phyloP scores from a whole-genome alignment of 2,113 vertebrate genomes.

The Sprattus sprattus region DNA sequence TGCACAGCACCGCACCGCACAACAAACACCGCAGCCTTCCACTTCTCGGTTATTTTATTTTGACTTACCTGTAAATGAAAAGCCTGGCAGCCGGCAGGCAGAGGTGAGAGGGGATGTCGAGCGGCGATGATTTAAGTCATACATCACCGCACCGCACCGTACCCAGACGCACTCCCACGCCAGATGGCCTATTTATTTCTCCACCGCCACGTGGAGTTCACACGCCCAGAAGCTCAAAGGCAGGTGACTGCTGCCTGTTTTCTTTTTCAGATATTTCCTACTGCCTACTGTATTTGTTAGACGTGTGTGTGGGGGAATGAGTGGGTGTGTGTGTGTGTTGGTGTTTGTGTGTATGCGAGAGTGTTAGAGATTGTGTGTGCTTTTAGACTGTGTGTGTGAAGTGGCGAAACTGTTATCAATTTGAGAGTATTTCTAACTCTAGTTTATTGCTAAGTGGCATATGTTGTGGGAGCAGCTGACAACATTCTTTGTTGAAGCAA shows the following conservation, averaged over 20 bases:
- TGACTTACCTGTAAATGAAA: conserved; percentile 43
- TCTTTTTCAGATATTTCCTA: not conserved
- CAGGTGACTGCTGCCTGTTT: not conserved
- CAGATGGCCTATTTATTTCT: conserved; percentile 2
- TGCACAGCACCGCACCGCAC: not conserved
- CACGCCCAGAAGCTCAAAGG: not conserved
- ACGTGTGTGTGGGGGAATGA: not conserved
- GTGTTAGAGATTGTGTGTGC: too few species aligned
- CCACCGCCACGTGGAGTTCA: not conserved
- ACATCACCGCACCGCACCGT: conserved; percentile 22
- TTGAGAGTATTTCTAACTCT: too few species aligned
- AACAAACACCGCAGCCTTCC: not conserved
- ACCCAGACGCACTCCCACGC: not conserved
- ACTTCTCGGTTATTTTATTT: conserved; percentile 26
- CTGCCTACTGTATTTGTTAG: not conserved
- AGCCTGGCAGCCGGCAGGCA: conserved; percentile 18
- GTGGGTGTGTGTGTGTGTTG: too few species aligned
- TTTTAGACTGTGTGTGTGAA: too few species aligned
- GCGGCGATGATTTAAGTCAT: conserved; percentile 36
- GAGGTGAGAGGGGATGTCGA: conserved; percentile 35
- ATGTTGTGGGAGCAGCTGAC: too few species aligned
- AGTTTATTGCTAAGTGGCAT: too few species aligned
- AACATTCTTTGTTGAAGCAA: too few species aligned
- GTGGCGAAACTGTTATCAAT: too few species aligned
- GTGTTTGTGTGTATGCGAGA: not conserved